Conservation (phyloP, 1,140 invertebrate genomes). For the Cyclargus thomasi region DNA sequence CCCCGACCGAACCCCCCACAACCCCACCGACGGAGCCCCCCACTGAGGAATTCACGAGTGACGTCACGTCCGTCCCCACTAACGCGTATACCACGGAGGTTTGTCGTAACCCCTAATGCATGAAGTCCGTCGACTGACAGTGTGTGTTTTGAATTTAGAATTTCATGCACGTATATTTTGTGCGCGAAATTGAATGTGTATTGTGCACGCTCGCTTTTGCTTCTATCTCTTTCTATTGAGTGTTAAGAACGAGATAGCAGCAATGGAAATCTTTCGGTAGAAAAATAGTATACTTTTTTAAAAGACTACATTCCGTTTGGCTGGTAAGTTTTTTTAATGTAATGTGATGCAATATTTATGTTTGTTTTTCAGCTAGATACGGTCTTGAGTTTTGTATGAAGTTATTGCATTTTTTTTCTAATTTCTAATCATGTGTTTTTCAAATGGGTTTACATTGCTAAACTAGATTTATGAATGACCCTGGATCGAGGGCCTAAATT, state of each 20-base stretch:
- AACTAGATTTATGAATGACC: neutral
- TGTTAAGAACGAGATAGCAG: too few species aligned
- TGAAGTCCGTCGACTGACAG: slow-evolving; percentile 35
- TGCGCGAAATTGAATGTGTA: neutral
- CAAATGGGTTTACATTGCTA: neutral
- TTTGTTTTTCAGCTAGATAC: neutral
- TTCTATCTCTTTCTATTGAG: neutral
- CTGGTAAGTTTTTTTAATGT: neutral
- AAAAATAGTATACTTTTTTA: neutral
- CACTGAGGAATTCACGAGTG: slow-evolving; percentile 47
- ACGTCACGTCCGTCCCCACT: slow-evolving; percentile 57
- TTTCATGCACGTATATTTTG: neutral
- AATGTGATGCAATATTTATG: neutral
- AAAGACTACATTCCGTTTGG: neutral
- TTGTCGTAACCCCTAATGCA: slow-evolving; percentile 59
- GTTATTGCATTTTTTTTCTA: neutral
- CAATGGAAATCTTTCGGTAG: too few species aligned
- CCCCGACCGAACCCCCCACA: too few species aligned
- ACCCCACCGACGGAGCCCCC: slow-evolving; percentile 32
- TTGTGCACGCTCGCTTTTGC: neutral
- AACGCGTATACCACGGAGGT: slow-evolving; percentile 70
- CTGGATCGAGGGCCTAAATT: too few species aligned
- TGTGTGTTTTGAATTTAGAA: slow-evolving; percentile 13
- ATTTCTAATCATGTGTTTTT: neutral
- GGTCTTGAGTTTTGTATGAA: neutral